Base-by-base conservation (phyloP, 2,888 invertebrate species). In the Diogma glabrata region DNA sequence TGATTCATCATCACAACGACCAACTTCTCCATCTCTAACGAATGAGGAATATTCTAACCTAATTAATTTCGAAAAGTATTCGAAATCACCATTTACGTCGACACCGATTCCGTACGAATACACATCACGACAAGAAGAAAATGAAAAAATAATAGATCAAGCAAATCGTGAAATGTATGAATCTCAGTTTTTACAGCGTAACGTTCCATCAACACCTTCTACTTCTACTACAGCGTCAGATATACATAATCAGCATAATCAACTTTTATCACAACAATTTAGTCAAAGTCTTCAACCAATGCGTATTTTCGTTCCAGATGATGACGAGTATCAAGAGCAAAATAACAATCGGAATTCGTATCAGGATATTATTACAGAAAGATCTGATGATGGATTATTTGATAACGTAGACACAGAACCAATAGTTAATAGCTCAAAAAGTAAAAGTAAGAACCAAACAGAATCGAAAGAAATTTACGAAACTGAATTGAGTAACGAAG, bases 281-380 rank as follows among this genome's bases (percentile, higher is more conserved):
- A 63, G 68, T 4, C 65, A 67, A 50, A 64, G 26, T n/a, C 16
- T 30, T n/a, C 19, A 65, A 22, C 70, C 73, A 0, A 55, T 75
- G 47, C 67, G 72, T 54, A 75, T 75, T 54, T 71, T 73, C 59
- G 72, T 74, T 12, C 74, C 74, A 1, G 74, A 74, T 40, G 69
- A 69, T 14, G 70, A 70, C n/a, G 30, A 24, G 4, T 23, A 51
- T 48, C 22, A 55, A 16, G 52, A 53, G 16, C 5, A 24, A 24
- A 24, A 24, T 24, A 24, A 24, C 6, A 24, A 7, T 24, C 6
- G 9, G 6, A 24, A 7, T 24, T 24, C 24, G 6, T 9, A 24
- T 24, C 24, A 59, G 38, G 66, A 65, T 14, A 60, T 64, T 30
- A 40, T 63, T 5, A 64, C 64, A 49, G 64, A 67, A 36, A 53